These are phyloP conservation scores for Dascyllus trimaculatus DNA, from an alignment of 2,113 vertebrate species.

Conservation along the genomic window DNA sequence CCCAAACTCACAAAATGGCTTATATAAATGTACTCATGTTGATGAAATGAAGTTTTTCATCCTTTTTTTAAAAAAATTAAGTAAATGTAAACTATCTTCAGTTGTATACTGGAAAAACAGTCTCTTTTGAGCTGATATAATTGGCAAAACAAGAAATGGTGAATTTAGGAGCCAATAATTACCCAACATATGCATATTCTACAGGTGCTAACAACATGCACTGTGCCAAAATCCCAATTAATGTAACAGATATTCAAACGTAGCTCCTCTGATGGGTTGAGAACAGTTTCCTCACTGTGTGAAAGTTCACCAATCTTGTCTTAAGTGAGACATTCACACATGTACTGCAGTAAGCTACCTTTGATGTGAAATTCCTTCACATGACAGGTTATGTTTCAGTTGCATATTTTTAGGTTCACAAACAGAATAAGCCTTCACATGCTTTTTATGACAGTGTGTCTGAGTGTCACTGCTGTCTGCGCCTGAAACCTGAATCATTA, in stretches of 20 bases:
- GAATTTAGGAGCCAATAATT: not conserved
- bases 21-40: not conserved
- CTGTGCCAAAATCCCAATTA: not conserved
- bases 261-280: not conserved
- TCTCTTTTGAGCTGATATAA: not conserved
- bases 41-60: not conserved
- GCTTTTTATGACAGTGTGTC: not conserved
- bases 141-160: slow-evolving; percentile 15
- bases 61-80: not conserved
- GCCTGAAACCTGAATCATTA: not conserved
- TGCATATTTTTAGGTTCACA: not conserved
- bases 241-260: not conserved
- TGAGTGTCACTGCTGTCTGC: not conserved
- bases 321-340: not conserved
- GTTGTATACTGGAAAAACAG: not conserved
- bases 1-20: not conserved
- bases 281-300: not conserved
- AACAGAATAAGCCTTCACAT: not conserved
- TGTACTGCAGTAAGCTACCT: not conserved
- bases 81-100: not conserved
- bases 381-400: not conserved
- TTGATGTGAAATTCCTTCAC: not conserved
- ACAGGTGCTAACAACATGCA: not conserved
- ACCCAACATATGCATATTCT: not conserved
- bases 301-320: not conserved